These are phyloP conservation scores for Promerops cafer DNA, from an alignment of 2,113 vertebrate genomes.

Conservation along the genomic window DNA sequence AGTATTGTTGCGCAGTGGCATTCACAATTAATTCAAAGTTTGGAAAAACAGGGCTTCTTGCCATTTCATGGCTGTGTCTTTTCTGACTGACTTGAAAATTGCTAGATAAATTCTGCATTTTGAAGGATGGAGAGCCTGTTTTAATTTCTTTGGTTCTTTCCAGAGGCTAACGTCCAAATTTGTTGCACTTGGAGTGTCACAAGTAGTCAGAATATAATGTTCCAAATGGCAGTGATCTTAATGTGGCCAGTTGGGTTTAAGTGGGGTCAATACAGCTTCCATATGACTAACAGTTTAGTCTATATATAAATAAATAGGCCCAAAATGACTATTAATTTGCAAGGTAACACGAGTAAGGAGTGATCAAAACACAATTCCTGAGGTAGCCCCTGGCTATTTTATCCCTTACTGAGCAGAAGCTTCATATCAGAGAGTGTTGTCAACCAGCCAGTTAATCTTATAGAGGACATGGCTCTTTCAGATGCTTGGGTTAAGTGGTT, in stretches of 20 bases:
- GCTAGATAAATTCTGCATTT: neutral
- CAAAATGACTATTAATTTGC: neutral
- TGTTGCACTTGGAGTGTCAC: neutral
- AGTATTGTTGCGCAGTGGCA: neutral
- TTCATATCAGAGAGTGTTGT: neutral
- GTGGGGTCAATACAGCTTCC: neutral
- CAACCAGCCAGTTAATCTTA: neutral
- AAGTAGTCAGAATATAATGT: neutral
- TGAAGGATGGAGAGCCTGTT: fast-evolving
- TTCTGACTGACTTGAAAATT: neutral
- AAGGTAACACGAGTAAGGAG: neutral
- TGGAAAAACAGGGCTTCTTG: slow-evolving; percentile 2
- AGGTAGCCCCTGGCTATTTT: neutral
- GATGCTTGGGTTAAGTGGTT: neutral
- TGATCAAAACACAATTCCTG: neutral
- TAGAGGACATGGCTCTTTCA: neutral
- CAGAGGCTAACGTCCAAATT: neutral
- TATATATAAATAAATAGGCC: neutral
- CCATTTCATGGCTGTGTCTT: neutral
- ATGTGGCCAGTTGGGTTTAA: neutral
- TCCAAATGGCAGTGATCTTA: neutral
- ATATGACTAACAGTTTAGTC: neutral
- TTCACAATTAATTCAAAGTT: slow-evolving; percentile 38
- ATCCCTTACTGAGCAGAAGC: neutral
- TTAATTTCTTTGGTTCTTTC: neutral